A percentile compares a stretch with the other conserved stretches of the same genome.
Evolutionary conservation across 2,888 invertebrate genomes (phyloP).

Genomic region (Lottia scabra): DNA sequence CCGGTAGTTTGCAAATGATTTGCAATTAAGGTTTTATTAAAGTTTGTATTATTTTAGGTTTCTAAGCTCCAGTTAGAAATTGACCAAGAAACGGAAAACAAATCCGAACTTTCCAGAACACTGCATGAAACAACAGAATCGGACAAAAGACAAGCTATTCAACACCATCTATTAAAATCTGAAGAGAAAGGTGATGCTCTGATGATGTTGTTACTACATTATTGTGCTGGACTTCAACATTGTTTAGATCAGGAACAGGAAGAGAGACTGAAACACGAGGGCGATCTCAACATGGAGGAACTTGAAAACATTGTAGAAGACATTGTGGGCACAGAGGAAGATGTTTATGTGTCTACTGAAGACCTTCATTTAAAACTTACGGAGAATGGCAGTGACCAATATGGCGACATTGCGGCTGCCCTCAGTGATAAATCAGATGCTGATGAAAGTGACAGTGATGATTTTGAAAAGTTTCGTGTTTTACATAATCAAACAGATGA

Average conservation of each 20-base stretch:
- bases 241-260: constrained; percentile 75
- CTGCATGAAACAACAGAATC: constrained; percentile 37
- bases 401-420: neutral
- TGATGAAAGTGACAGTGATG: neutral
- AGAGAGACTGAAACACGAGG: constrained; percentile 26
- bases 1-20: too few relatives aligned
- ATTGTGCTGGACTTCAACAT: constrained; percentile 92
- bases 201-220: constrained; percentile 92
- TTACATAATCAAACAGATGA: neutral
- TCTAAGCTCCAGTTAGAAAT: constrained; percentile 81
- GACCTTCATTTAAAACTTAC: constrained; percentile 22
- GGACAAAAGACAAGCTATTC: constrained; percentile 48
- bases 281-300: constrained; percentile 11
- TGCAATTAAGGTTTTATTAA: neutral
- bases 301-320: constrained; percentile 5
- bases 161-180: constrained; percentile 74
- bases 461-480: neutral
- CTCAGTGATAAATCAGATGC: neutral
- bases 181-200: constrained; percentile 91
- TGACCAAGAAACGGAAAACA: constrained; percentile 77
- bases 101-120: constrained; percentile 70
- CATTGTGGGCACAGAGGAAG: constrained; percentile 21
- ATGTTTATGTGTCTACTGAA: constrained; percentile 35
- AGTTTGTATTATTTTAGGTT: constrained; percentile 75
- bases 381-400: constrained; percentile 2